Evolutionary conservation across 2,113 vertebrate genomes (phyloP).

Genomic region (Gallinago undulata): DNA sequence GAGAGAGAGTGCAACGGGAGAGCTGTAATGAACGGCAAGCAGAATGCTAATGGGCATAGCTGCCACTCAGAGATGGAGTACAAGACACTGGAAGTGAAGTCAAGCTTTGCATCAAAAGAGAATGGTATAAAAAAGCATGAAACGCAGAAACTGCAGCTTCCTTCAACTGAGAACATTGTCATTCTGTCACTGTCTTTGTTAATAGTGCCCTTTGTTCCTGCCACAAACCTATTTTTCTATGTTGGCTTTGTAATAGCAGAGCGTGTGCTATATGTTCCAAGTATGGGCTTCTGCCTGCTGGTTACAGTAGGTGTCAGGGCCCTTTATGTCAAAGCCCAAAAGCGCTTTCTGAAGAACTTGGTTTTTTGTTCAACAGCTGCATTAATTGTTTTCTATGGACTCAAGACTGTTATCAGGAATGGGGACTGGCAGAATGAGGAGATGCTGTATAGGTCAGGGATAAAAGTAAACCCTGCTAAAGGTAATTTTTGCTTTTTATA

Average conservation of each 20-base stretch:
- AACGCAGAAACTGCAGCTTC: conserved; percentile 80
- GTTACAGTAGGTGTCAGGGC: conserved; percentile 89
- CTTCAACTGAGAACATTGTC: conserved; percentile 90
- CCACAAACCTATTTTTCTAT: conserved; percentile 98
- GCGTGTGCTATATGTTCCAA: conserved; percentile 97
- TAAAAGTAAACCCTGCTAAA: conserved; percentile 99
- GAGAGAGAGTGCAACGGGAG: conserved; percentile 84
- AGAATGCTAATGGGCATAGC: conserved; percentile 89
- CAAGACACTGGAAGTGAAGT: conserved; percentile 73
- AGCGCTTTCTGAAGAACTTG: conserved; percentile 83
- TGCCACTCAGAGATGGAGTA: conserved; percentile 84
- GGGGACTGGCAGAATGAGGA: conserved; percentile 97
- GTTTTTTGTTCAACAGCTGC: conserved; percentile 85
- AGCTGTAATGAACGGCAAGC: conserved; percentile 86
- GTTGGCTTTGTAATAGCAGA: conserved; percentile 99
- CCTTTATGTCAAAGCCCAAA: conserved; percentile 85
- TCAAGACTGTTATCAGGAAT: conserved; percentile 93
- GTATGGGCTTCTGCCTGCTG: conserved; percentile 98
- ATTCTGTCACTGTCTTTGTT: conserved; percentile 91
- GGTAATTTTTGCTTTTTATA: conserved; percentile 77
- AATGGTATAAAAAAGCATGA: conserved; percentile 85
- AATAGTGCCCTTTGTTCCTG: conserved; percentile 93
- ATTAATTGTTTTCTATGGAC: conserved; percentile 88
- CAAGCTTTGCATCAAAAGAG: conserved; percentile 76
- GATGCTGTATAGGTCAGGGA: conserved; percentile 98